A percentile compares a stretch with the other conserved stretches of the same genome.
These are phyloP conservation scores for Nomia melanderi DNA, from an alignment of 1,140 invertebrate species.

Conservation along the genomic window DNA sequence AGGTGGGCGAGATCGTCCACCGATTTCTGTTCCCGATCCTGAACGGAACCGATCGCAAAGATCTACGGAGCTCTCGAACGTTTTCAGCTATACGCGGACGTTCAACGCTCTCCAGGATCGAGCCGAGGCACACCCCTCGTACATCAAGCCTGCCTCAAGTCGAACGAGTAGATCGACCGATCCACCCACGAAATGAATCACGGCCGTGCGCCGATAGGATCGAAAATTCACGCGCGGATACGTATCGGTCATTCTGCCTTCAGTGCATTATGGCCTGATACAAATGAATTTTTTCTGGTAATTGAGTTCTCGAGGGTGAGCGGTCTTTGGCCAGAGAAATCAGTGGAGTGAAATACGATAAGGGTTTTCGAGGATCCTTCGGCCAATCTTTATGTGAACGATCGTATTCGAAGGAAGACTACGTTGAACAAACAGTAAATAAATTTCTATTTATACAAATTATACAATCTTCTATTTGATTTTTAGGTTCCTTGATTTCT, in stretches of 20 bases:
- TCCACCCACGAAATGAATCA: slow-evolving; percentile 57
- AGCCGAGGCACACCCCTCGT: slow-evolving; percentile 35
- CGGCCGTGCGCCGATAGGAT: slow-evolving; percentile 35
- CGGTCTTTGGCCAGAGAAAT: not conserved
- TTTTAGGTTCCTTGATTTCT: too few species aligned
- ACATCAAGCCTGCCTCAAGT: slow-evolving; percentile 39
- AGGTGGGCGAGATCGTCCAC: not conserved
- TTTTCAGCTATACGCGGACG: slow-evolving; percentile 28
- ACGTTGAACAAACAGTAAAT: too few species aligned
- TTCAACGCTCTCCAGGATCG: slow-evolving; percentile 19
- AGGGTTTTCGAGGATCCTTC: not conserved
- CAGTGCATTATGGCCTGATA: slow-evolving; percentile 13
- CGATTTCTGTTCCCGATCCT: slow-evolving; percentile 17
- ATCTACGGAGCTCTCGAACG: slow-evolving; percentile 16
- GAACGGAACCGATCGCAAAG: slow-evolving; percentile 18
- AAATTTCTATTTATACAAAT: too few species aligned
- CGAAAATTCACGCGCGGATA: slow-evolving; percentile 38
- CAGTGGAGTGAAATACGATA: not conserved
- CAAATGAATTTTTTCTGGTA: not conserved
- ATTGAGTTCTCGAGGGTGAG: not conserved
- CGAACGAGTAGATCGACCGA: slow-evolving; percentile 43
- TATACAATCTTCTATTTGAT: too few species aligned
- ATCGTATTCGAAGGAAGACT: too few species aligned
- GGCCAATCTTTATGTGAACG: not conserved
- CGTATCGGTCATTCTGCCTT: slow-evolving; percentile 32